Evolutionary conservation across 2,113 vertebrate genomes (phyloP).

Genomic region (Dermatemys mawii): DNA sequence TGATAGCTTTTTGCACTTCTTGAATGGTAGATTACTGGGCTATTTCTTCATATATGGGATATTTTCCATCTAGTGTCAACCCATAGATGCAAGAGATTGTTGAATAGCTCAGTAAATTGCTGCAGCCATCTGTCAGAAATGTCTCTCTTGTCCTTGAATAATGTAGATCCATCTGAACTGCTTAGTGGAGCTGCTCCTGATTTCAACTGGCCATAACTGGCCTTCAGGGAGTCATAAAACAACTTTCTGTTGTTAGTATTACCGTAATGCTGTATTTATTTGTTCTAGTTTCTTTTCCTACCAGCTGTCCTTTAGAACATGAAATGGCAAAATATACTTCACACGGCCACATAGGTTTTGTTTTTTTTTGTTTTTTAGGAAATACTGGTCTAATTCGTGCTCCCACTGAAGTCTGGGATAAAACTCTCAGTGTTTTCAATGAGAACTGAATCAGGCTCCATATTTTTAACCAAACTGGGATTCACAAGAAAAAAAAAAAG

Average conservation of each 20-base stretch:
- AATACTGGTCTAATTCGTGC: neutral
- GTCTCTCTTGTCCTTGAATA: neutral
- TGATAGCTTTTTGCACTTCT: neutral
- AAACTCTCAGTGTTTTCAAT: neutral
- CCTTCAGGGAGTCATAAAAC: neutral
- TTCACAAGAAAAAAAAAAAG: neutral
- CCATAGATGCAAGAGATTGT: too few species aligned
- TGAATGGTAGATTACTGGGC: neutral
- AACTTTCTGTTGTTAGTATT: neutral
- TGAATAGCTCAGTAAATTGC: too few species aligned
- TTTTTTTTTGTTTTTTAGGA: neutral
- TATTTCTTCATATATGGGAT: neutral
- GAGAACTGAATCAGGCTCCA: neutral
- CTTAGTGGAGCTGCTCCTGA: neutral
- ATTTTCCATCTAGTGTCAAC: neutral
- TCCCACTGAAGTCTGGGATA: neutral
- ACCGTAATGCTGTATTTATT: neutral
- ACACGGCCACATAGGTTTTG: neutral
- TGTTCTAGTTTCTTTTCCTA: neutral
- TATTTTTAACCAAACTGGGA: neutral
- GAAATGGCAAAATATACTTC: neutral
- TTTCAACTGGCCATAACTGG: neutral
- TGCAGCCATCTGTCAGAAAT: neutral
- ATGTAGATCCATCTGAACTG: neutral
- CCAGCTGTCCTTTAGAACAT: neutral